phyloP scores from a whole-genome alignment of 2,888 invertebrate species.

The Miltochrista miniata region DNA sequence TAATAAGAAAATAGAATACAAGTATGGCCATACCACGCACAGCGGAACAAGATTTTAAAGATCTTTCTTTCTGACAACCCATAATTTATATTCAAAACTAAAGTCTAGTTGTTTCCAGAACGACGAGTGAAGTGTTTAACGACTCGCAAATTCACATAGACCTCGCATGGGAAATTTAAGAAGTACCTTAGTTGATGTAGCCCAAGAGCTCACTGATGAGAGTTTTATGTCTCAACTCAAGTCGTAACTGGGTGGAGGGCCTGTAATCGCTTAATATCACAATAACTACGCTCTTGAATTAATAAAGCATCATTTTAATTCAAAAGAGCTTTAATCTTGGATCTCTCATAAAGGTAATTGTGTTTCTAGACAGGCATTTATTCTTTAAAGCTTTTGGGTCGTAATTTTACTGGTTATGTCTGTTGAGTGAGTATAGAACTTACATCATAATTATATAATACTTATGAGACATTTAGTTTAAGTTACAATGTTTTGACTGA shows the following conservation, averaged over 20 bases:
- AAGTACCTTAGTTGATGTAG: conserved; percentile 3
- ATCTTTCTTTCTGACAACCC: too few species aligned
- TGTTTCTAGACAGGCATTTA: conserved; percentile 3
- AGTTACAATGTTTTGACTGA: too few species aligned
- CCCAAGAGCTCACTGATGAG: conserved; percentile 6
- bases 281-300: conserved; percentile 2
- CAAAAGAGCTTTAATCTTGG: not conserved
- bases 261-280: conserved; percentile 8
- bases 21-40: too few species aligned
- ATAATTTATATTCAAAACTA: conserved; percentile 6
- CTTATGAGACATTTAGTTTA: too few species aligned
- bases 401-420: not conserved
- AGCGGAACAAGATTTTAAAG: too few species aligned
- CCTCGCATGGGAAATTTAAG: conserved; percentile 1
- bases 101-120: not conserved
- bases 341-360: conserved; percentile 12
- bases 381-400: not conserved
- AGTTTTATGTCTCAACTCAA: conserved; percentile 7
- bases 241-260: conserved; percentile 2
- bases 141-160: not conserved
- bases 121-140: conserved; percentile 1
- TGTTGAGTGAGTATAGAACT: too few species aligned
- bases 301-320: conserved; percentile 5
- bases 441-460: not conserved
- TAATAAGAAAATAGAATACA: too few species aligned